Evolutionary conservation across 2,797 vertebrate species (phyloP).

Genomic region (Kryptopterus vitreolus): DNA sequence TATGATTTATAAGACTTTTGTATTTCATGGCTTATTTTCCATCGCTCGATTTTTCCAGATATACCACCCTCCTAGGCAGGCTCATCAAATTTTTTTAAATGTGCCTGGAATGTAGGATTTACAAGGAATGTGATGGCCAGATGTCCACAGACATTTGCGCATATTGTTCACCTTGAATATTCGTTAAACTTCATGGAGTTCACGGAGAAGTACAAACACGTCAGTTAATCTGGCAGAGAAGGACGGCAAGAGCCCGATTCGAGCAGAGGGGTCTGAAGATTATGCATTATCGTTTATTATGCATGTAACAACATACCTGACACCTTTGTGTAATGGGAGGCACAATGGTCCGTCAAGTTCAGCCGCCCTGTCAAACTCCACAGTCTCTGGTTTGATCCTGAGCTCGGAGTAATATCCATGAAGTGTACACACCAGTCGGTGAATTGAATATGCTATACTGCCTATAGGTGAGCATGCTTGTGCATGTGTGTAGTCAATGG

Average conservation of each 20-base stretch:
- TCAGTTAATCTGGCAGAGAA: background rate
- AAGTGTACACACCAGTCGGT: background rate
- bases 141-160: background rate
- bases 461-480: too few species aligned
- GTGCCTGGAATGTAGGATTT: background rate
- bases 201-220: background rate
- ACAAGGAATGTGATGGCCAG: background rate
- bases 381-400: background rate
- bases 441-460: background rate
- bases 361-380: background rate
- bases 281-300: background rate
- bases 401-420: background rate
- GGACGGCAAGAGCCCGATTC: background rate
- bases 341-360: background rate
- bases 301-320: constrained; percentile 3
- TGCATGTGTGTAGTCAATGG: background rate
- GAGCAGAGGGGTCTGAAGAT: background rate
- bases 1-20: too few species aligned
- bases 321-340: background rate
- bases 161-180: background rate
- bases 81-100: too few species aligned
- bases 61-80: background rate
- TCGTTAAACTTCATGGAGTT: background rate
- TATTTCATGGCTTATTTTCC: too few species aligned
- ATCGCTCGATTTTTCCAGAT: too few species aligned